These are phyloP conservation scores for Petaurus breviceps DNA, from an alignment of 2,113 vertebrate genomes.

Conservation along the genomic window DNA sequence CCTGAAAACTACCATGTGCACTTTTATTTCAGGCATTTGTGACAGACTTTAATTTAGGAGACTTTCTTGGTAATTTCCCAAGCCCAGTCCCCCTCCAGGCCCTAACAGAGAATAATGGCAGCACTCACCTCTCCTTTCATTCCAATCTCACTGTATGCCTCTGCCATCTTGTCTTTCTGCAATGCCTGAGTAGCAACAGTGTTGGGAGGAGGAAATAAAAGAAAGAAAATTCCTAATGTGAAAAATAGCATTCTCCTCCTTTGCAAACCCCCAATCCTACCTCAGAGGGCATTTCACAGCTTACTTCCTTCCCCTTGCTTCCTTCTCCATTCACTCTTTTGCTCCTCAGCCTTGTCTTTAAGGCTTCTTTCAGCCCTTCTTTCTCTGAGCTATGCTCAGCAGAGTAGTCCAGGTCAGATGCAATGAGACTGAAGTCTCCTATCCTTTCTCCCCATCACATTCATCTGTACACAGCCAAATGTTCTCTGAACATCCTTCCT, in stretches of 20 bases:
- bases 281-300: not conserved
- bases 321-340: not conserved
- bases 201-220: not conserved
- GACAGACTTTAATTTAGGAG: rapidly evolving
- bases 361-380: not conserved
- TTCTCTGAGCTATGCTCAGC: not conserved
- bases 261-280: not conserved
- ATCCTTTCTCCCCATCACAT: not conserved
- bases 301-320: not conserved
- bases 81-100: not conserved
- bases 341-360: not conserved
- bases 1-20: rapidly evolving
- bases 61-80: rapidly evolving
- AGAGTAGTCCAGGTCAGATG: not conserved
- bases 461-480: not conserved
- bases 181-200: conserved; percentile 74
- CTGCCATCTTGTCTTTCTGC: conserved; percentile 86
- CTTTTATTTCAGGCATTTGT: not conserved
- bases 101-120: not conserved
- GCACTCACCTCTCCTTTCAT: conserved; percentile 85
- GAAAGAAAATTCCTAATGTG: not conserved
- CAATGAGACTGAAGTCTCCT: not conserved
- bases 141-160: conserved; percentile 87
- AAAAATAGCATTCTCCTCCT: not conserved
- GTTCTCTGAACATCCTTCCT: not conserved